A percentile compares a stretch with the other conserved stretches of the same genome.
phyloP scores from a whole-genome alignment of 1,140 invertebrate species.

The Drosophila persimilis region DNA sequence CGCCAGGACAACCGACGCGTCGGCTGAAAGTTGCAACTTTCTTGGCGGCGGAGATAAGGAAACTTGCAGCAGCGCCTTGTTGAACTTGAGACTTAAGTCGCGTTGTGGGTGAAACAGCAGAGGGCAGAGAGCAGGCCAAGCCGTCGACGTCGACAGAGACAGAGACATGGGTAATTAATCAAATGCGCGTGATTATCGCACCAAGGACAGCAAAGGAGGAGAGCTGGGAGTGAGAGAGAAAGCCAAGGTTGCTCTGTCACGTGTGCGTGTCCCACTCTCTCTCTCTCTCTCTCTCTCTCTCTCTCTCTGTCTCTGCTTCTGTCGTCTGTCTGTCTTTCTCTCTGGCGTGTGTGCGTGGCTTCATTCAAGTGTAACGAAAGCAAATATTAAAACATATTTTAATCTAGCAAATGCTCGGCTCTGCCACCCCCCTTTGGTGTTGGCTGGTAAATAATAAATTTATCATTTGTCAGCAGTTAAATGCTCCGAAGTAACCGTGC shows the following conservation, averaged over 20 bases:
- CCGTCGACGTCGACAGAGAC: neutral
- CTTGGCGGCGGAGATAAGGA: slow-evolving; percentile 57
- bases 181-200: slow-evolving; percentile 74
- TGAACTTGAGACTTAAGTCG: slow-evolving; percentile 74
- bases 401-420: slow-evolving; percentile 69
- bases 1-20: slow-evolving; percentile 13
- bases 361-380: slow-evolving; percentile 53
- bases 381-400: slow-evolving; percentile 82
- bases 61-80: slow-evolving; percentile 61
- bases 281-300: neutral
- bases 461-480: slow-evolving; percentile 82
- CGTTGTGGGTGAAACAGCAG: slow-evolving; percentile 19
- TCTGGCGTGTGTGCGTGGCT: slow-evolving; percentile 16
- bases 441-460: slow-evolving; percentile 78
- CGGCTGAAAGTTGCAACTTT: slow-evolving; percentile 42
- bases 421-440: slow-evolving; percentile 10
- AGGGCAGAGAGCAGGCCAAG: too few species aligned
- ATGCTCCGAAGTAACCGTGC: slow-evolving; percentile 60
- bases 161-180: slow-evolving; percentile 66
- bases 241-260: slow-evolving; percentile 43
- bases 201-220: slow-evolving; percentile 23
- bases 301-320: neutral
- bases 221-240: neutral
- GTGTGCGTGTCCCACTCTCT: slow-evolving; percentile 16
- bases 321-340: neutral